These are phyloP conservation scores for Coptodon bakossiorum DNA, from an alignment of 2,113 vertebrate genomes.

Conservation along the genomic window DNA sequence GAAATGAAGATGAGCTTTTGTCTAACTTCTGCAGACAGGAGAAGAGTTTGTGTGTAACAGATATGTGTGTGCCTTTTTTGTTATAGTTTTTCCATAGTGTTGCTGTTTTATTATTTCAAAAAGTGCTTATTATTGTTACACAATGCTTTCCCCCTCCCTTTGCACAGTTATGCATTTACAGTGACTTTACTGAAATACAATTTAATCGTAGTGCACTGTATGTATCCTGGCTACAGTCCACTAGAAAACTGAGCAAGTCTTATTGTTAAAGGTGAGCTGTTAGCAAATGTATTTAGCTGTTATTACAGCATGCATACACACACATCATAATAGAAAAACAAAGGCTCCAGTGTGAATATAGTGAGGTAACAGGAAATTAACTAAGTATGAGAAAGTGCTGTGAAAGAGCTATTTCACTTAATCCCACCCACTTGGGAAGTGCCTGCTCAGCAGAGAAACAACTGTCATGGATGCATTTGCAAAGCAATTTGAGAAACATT, in stretches of 20 bases:
- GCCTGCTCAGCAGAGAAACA: neutral
- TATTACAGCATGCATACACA: neutral
- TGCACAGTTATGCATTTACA: neutral
- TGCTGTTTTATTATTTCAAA: neutral
- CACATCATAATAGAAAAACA: neutral
- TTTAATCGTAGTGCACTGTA: neutral
- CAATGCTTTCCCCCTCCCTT: neutral
- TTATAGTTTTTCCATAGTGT: neutral
- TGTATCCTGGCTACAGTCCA: neutral
- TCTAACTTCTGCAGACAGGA: neutral
- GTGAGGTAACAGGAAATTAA: neutral
- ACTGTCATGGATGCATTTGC: neutral
- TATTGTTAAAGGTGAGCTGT: neutral
- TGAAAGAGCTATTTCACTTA: neutral
- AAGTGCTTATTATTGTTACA: neutral
- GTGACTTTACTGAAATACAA: neutral
- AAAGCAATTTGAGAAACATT: constrained; percentile 44
- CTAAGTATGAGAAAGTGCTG: neutral
- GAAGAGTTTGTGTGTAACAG: neutral
- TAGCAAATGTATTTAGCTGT: neutral
- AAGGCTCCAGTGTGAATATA: neutral
- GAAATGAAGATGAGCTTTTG: neutral
- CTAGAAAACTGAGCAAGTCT: neutral
- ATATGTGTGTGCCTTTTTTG: neutral
- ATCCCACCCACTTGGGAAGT: neutral